Percentiles rank a stretch among this genome's conserved stretches.
Conservation (phyloP, 1,140 invertebrate genomes). For the Sogatella furcifera region DNA sequence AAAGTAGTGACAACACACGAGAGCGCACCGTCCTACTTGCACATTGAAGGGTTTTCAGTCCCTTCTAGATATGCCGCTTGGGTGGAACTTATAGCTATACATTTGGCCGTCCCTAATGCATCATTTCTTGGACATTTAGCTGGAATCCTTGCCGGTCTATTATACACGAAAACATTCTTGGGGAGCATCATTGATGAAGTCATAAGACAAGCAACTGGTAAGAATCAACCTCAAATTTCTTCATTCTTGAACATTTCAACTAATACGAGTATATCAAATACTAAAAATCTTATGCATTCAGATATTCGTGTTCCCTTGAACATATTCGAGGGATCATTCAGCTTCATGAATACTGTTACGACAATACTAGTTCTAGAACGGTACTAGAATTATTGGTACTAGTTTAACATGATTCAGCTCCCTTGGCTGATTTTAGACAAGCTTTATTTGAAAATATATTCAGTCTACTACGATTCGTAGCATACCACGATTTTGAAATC, state of each 20-base stretch:
- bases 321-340: too few species aligned
- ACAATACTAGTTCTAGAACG: too few species aligned
- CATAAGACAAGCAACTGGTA: slow-evolving; percentile 32
- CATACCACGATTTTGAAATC: too few species aligned
- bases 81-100: slow-evolving; percentile 55
- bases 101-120: slow-evolving; percentile 47
- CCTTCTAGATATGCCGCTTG: slow-evolving; percentile 50
- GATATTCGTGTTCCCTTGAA: too few species aligned
- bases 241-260: too few species aligned
- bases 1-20: slow-evolving; percentile 49
- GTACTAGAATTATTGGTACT: too few species aligned
- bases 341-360: too few species aligned
- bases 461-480: too few species aligned
- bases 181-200: slow-evolving; percentile 40
- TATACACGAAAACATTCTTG: slow-evolving; percentile 50
- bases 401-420: too few species aligned
- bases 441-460: too few species aligned
- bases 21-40: slow-evolving; percentile 33
- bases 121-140: slow-evolving; percentile 54
- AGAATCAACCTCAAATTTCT: background rate
- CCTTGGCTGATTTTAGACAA: too few species aligned
- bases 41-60: slow-evolving; percentile 42
- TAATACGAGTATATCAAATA: background rate
- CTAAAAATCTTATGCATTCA: background rate
- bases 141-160: slow-evolving; percentile 54